phyloP scores from a whole-genome alignment of 2,888 invertebrate species.

The Sphaerophoria rueppellii region DNA sequence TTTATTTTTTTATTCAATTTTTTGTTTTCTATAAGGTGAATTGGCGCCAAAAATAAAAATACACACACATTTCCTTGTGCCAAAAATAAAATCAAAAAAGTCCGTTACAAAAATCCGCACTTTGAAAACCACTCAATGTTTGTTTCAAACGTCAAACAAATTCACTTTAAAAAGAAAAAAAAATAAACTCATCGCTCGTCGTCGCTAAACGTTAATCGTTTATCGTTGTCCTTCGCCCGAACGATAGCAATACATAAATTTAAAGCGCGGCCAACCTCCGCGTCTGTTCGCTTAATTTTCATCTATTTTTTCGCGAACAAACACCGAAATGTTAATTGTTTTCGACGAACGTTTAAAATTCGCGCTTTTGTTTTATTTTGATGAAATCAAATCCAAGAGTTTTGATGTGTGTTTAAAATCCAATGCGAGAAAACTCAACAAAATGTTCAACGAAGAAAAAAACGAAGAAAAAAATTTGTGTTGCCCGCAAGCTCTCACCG shows the following conservation, averaged over 20 bases:
- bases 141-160: constrained; percentile 28
- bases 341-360: constrained; percentile 28
- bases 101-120: constrained; percentile 37
- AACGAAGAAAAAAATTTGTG: constrained; percentile 67
- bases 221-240: constrained; percentile 47
- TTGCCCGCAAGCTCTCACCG: constrained; percentile 69
- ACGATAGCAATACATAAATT: background rate
- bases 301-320: constrained; percentile 30
- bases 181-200: background rate
- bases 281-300: constrained; percentile 20
- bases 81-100: constrained; percentile 26
- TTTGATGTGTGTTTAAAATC: constrained; percentile 61
- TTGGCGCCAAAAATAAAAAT: constrained; percentile 46
- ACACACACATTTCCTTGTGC: constrained; percentile 51
- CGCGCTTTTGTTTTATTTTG: constrained; percentile 34
- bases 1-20: background rate
- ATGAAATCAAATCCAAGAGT: constrained; percentile 55
- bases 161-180: background rate
- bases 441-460: constrained; percentile 71
- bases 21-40: background rate
- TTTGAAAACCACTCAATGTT: constrained; percentile 32
- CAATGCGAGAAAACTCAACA: constrained; percentile 72
- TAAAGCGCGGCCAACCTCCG: constrained; percentile 15
- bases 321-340: constrained; percentile 40
- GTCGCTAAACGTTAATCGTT: too few relatives aligned